Evolutionary conservation across 2,888 invertebrate genomes (phyloP).

Genomic region (Eucera pruinosa): DNA sequence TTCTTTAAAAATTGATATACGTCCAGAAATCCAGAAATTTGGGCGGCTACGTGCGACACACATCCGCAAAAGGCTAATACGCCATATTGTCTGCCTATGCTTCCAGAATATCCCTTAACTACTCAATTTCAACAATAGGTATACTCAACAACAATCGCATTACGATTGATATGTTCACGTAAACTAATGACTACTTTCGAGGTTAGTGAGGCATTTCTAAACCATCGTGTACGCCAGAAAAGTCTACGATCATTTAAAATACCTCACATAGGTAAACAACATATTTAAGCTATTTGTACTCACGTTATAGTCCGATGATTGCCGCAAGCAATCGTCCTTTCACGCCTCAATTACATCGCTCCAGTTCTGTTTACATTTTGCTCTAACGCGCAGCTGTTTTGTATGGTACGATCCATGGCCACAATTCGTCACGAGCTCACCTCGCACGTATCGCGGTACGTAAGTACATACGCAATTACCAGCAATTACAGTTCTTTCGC

Average conservation of each 20-base stretch:
- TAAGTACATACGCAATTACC: background rate
- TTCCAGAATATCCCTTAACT: too few relatives aligned
- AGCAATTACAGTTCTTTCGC: background rate
- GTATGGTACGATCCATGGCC: background rate
- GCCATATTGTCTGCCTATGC: too few relatives aligned
- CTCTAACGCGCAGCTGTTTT: background rate
- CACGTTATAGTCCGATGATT: background rate
- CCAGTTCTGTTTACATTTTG: constrained; percentile 10
- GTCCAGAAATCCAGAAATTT: too few relatives aligned
- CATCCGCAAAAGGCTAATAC: too few relatives aligned
- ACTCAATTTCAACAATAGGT: too few relatives aligned
- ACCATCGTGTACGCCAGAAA: background rate
- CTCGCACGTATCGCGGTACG: background rate
- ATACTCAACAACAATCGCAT: too few relatives aligned
- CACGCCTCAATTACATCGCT: constrained; percentile 14
- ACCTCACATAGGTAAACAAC: constrained; percentile 4
- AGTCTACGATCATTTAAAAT: background rate
- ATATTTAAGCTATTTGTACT: background rate
- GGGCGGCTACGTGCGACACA: too few relatives aligned
- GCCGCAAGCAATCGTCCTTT: constrained; percentile 4
- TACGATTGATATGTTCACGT: too few relatives aligned
- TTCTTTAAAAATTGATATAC: too few relatives aligned
- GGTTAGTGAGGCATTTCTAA: background rate
- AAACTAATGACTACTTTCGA: too few relatives aligned
- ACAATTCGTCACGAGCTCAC: background rate